These are phyloP conservation scores for Mythimna albipuncta DNA, from an alignment of 2,888 invertebrate species.

Conservation along the genomic window DNA sequence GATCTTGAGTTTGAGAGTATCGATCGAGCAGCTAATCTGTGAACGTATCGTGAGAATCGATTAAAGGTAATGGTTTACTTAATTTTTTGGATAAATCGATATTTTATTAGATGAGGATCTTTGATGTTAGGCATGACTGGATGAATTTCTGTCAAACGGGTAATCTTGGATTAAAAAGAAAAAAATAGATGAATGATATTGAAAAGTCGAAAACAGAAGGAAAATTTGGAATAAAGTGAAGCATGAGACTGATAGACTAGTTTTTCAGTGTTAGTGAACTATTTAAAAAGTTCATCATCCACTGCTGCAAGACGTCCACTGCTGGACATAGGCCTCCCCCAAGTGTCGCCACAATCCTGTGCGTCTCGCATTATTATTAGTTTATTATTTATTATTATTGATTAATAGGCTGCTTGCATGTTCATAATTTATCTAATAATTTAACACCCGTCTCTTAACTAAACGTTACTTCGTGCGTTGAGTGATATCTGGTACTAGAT, in stretches of 20 bases:
- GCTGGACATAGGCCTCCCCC: too few species aligned
- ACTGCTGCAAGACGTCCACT: too few species aligned
- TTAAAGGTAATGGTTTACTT: slow-evolving; percentile 53
- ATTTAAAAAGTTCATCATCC: not conserved
- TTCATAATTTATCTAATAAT: not conserved
- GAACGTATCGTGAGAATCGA: slow-evolving; percentile 57
- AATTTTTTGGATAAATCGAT: slow-evolving; percentile 13
- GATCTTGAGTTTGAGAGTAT: slow-evolving; percentile 40
- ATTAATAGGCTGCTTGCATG: not conserved
- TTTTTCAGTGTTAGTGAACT: not conserved
- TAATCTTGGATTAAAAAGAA: not conserved
- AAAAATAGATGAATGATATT: not conserved
- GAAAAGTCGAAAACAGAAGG: too few species aligned
- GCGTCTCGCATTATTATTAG: too few species aligned
- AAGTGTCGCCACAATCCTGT: too few species aligned
- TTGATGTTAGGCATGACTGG: not conserved
- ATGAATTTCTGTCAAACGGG: not conserved
- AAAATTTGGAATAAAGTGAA: too few species aligned
- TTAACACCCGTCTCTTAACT: not conserved
- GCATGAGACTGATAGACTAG: not conserved
- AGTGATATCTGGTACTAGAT: not conserved
- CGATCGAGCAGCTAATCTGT: slow-evolving; percentile 32
- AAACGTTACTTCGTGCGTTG: not conserved
- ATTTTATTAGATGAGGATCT: not conserved
- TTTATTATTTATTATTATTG: too few species aligned